Evolutionary conservation across 2,797 vertebrate species (phyloP), one percentile per base, ranked within the genome.

Genomic region (Dermochelys coriacea): DNA sequence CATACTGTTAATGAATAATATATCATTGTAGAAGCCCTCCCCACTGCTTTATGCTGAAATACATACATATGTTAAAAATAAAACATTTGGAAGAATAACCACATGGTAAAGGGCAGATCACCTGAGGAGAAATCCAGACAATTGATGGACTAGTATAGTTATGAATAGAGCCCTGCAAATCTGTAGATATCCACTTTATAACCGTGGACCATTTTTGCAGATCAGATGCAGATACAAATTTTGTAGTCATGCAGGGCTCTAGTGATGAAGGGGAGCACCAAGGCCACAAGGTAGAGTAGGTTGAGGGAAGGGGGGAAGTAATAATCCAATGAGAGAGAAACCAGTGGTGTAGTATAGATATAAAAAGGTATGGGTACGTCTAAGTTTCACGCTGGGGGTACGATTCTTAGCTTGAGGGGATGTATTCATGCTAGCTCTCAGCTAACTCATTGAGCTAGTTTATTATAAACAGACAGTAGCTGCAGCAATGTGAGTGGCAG

Each of bases 71-170:
- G 47, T 75, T 75, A 59, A 7, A 1, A 27, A 75, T 31, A 83
- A 74, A 74, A 74, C 18, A 74, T 37, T 41, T 45, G 71, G 45
- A 75, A 75, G 71, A 47, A 75, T 12, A 75, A 11, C 23, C 6
- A 25, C 41, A 41, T 27, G 25, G 87, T 75, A 90, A 82, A 41
- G 49, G 75, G 71, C 34, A 94, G 34, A 93, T 95, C 37, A 41
- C n/a, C 94, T 95, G 80, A 94, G 41, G 89, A 95, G 93, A 95
- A 84, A 19, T 87, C 49, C 94, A 91, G 88, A 92, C 59, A 95
- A 94, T 78, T 8, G 0, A 68, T 51, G 92, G 74, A 81, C 49
- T 90, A 88, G 82, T 25, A 2, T 75, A 68, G 82, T 68, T 68
- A 68, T 11, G 9, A 85, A 88, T 59, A 31, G 29, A 59, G 57